phyloP scores from a whole-genome alignment of 2,888 invertebrate species.

The Agrochola litura region DNA sequence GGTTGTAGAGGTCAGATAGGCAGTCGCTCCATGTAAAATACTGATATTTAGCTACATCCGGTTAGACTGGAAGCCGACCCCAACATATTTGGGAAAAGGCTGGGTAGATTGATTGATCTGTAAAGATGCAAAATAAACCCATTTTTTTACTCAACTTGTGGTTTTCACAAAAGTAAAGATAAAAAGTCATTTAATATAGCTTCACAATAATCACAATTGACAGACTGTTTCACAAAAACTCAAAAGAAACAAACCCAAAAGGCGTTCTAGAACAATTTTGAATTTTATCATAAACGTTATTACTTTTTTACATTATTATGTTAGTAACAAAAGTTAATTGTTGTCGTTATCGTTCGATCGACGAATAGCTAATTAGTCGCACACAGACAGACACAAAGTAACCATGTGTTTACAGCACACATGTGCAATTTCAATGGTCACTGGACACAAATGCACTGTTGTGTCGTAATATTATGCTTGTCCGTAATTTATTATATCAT shows the following conservation, averaged over 20 bases:
- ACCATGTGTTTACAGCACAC: conserved; percentile 46
- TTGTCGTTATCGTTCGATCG: conserved; percentile 74
- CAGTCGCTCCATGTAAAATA: no score
- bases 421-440: conserved; percentile 58
- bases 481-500: conserved; percentile 60
- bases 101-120: background rate
- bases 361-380: conserved; percentile 73
- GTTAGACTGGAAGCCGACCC: no score
- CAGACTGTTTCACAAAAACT: conserved; percentile 10
- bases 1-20: no score
- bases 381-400: conserved; percentile 55
- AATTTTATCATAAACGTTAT: conserved; percentile 70
- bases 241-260: conserved; percentile 20
- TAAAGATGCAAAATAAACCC: background rate
- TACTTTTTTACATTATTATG: conserved; percentile 66
- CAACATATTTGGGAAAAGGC: no score
- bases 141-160: background rate
- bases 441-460: conserved; percentile 63
- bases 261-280: conserved; percentile 35
- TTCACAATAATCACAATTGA: background rate
- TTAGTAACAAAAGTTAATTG: conserved; percentile 75
- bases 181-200: background rate
- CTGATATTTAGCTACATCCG: no score
- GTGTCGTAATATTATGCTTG: conserved; percentile 61
- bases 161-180: no score